Conservation (phyloP, 2,888 invertebrate species). For the Muscina levida region DNA sequence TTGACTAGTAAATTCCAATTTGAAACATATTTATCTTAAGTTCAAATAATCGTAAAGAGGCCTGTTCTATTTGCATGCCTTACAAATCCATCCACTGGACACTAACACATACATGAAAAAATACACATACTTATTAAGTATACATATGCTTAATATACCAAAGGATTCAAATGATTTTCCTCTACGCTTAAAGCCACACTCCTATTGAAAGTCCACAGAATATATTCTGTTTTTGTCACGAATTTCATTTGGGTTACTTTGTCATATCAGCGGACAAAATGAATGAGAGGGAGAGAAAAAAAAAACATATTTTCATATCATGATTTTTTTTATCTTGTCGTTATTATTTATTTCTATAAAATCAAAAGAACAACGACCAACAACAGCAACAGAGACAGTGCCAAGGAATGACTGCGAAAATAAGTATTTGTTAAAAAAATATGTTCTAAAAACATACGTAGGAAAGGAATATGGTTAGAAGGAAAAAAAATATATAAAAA, state of each 20-base stretch:
- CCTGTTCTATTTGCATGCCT: no score
- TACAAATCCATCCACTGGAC: no score
- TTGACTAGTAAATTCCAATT: no score
- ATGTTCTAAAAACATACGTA: conserved; percentile 43
- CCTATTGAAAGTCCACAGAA: conserved; percentile 40
- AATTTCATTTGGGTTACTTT: conserved; percentile 27
- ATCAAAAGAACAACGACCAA: conserved; percentile 13
- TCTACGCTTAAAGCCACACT: not conserved
- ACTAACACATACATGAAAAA: no score
- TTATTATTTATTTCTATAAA: conserved; percentile 40
- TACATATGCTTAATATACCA: no score
- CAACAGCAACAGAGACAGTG: conserved; percentile 6
- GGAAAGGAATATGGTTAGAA: conserved; percentile 7
- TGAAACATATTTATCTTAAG: no score
- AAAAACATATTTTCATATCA: conserved; percentile 35
- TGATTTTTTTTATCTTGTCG: conserved; percentile 7
- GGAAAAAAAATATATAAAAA: not conserved
- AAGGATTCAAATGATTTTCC: not conserved
- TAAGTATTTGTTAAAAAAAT: conserved; percentile 43
- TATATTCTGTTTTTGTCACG: conserved; percentile 47
- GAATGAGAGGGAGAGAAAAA: not conserved
- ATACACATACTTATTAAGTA: no score
- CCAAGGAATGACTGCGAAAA: conserved; percentile 7
- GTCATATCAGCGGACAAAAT: not conserved
- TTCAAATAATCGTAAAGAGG: no score